phyloP scores from a whole-genome alignment of 2,797 vertebrate genomes.

The Lacerta agilis region DNA sequence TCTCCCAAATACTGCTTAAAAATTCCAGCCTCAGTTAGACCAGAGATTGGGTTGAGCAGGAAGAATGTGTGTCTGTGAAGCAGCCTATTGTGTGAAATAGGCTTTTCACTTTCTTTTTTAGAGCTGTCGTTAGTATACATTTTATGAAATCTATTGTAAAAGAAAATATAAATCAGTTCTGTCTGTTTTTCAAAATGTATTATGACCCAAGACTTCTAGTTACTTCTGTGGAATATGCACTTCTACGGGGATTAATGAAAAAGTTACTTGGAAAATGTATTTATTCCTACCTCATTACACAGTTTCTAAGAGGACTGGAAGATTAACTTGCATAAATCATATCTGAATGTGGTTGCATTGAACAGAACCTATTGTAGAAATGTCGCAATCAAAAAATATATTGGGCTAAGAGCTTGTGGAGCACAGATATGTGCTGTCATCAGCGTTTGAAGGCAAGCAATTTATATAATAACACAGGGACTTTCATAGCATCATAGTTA shows the following conservation, averaged over 20 bases:
- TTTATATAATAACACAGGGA: background rate
- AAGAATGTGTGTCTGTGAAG: background rate
- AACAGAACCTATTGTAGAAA: background rate
- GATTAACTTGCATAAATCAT: background rate
- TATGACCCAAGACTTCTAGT: background rate
- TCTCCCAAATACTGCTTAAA: background rate
- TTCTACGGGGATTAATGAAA: background rate
- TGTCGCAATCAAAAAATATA: conserved; percentile 26
- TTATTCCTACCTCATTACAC: background rate
- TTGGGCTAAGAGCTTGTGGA: background rate
- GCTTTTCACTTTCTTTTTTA: background rate
- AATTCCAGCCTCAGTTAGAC: background rate
- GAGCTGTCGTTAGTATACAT: background rate
- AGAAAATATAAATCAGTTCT: background rate
- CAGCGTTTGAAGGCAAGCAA: conserved; percentile 20
- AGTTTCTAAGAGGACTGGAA: background rate
- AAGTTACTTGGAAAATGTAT: conserved; percentile 2
- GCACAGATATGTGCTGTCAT: background rate
- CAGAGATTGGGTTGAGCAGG: background rate
- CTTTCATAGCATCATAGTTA: conserved; percentile 18
- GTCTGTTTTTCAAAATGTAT: background rate
- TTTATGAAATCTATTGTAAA: conserved; percentile 2
- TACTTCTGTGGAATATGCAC: background rate
- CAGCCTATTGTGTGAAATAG: background rate
- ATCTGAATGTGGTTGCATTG: background rate